phyloP scores from a whole-genome alignment of 2,888 invertebrate genomes.

The Meiosimyza decipiens region DNA sequence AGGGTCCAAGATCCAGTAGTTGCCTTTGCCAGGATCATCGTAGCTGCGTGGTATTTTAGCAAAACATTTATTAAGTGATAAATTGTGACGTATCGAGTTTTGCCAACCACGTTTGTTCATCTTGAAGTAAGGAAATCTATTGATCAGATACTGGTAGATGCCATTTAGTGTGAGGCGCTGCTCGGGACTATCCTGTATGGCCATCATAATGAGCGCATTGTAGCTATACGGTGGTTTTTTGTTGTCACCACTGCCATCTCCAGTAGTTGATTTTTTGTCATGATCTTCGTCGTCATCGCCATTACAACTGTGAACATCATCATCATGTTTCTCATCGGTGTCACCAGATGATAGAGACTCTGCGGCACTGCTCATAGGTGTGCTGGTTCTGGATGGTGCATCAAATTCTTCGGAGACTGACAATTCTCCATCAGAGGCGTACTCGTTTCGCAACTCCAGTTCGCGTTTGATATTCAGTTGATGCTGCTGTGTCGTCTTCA shows the following conservation, averaged over 20 bases:
- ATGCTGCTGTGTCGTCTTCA: conserved; percentile 58
- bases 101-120: conserved; percentile 99
- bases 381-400: conserved; percentile 61
- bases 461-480: conserved; percentile 43
- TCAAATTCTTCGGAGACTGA: conserved; percentile 62
- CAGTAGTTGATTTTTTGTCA: conserved; percentile 46
- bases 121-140: conserved; percentile 96
- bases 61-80: conserved; percentile 98
- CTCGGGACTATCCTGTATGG: conserved; percentile 94
- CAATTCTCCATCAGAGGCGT: conserved; percentile 57
- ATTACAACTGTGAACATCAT: conserved; percentile 41
- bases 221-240: conserved; percentile 98
- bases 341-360: conserved; percentile 56
- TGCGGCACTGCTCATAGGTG: conserved; percentile 64
- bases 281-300: conserved; percentile 49
- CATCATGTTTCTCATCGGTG: conserved; percentile 48
- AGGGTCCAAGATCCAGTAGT: conserved; percentile 99
- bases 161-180: conserved; percentile 94
- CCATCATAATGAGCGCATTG: conserved; percentile 99
- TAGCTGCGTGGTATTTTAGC: conserved; percentile 97
- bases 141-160: conserved; percentile 98
- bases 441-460: conserved; percentile 41
- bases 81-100: conserved; percentile 97
- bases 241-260: conserved; percentile 63
- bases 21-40: conserved; percentile 99